A percentile compares a stretch with the other conserved stretches of the same genome.
Evolutionary conservation across 2,888 invertebrate species (phyloP).

Genomic region (Drosophila testacea): DNA sequence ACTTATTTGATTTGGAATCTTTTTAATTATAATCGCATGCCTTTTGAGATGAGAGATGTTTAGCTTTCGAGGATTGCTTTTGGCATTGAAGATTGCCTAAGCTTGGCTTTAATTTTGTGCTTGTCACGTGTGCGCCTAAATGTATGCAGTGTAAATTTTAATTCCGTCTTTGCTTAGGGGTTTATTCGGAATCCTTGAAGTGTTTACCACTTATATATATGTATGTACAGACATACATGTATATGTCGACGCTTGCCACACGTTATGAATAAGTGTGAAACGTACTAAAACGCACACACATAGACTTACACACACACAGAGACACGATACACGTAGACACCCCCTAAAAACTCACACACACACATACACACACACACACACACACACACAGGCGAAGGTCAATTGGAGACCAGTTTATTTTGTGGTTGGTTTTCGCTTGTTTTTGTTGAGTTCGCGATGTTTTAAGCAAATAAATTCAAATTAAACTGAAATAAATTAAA

Average conservation of each 20-base stretch:
- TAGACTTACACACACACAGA: background rate
- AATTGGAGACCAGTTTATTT: conserved; percentile 49
- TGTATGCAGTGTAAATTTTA: conserved; percentile 52
- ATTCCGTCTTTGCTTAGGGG: conserved; percentile 26
- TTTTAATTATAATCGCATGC: conserved; percentile 3
- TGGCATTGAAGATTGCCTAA: background rate
- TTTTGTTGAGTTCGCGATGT: conserved; percentile 19
- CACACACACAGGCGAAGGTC: conserved; percentile 44
- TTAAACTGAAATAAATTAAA: conserved; percentile 70
- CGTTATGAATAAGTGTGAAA: conserved; percentile 23
- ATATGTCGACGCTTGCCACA: conserved; percentile 17
- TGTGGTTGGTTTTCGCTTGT: conserved; percentile 2
- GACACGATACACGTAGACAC: background rate
- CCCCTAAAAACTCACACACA: background rate
- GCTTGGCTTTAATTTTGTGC: conserved; percentile 30
- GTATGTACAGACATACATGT: background rate
- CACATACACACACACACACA: conserved; percentile 4
- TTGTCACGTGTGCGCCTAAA: conserved; percentile 59
- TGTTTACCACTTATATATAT: conserved; percentile 22
- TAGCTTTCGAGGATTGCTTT: background rate
- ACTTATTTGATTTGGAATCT: background rate
- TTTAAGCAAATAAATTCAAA: conserved; percentile 65
- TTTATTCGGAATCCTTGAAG: conserved; percentile 18
- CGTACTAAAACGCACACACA: background rate
- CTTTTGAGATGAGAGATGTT: background rate